Base-by-base conservation (phyloP, 2,888 invertebrate species). In the Cantharis nigra region DNA sequence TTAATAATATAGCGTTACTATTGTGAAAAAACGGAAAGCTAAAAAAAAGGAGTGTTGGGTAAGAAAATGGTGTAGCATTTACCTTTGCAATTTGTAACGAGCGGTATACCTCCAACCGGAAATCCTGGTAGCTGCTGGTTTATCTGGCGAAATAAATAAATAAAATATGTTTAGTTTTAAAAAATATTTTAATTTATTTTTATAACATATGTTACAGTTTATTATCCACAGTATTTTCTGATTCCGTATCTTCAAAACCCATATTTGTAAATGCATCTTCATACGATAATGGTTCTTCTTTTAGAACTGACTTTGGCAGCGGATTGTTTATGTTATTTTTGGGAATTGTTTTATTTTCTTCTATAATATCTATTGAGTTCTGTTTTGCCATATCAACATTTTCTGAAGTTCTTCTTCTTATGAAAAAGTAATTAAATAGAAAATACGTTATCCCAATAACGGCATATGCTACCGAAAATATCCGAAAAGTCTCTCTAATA, bases 401-500 rank as follows among this genome's bases (percentile, higher is more conserved):
- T 78, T 90, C 90, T 3, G 88, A 87, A 0, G 91, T 90, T 69
- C 91, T 88, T 80, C 91, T 91, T 49, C 90, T 90, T 82, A 94
- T 89, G 85, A 92, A 94, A 75, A 91, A 89, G 75, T 90, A 89
- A 86, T 95, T 94, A 86, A 94, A 93, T 13, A 92, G 86, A 83
- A 92, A 92, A 87, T 95, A 95, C 70, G 93, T 87, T 81, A 93
- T 88, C 49, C 94, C 94, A 7, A 93, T 92, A 20, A 93, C 84
- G 18, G 92, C 88, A 0, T 92, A 92, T 0, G 91, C 90, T 0
- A 90, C 90, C 0, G 94, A 89, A 84, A 95, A 94, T 81, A 94
- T 91, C 85, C 92, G 92, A 85, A 94, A 94, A 0, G 95, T 95
- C 0, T 91, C 90, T 73, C 95, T 89, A 5, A 94, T 93, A 9